Evolutionary conservation across 2,113 vertebrate genomes (phyloP).

Genomic region (cattle (Bos taurus)): DNA sequence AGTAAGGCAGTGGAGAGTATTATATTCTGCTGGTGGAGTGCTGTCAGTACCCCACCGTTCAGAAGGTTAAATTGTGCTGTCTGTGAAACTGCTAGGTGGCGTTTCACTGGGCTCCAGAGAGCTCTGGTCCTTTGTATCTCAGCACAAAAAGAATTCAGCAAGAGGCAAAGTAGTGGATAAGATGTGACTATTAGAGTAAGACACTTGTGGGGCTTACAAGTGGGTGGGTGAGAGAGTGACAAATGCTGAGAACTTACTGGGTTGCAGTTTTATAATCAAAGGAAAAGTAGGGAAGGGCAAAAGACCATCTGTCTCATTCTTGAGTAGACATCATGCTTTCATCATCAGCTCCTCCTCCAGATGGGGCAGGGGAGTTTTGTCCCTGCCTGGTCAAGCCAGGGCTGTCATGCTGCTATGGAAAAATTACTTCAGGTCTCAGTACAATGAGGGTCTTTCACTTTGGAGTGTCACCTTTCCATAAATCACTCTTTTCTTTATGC

Average conservation of each 20-base stretch:
- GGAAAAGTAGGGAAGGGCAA: neutral
- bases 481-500: neutral
- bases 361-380: neutral
- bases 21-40: neutral
- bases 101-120: neutral
- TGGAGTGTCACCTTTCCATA: neutral
- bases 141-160: neutral
- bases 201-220: neutral
- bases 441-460: neutral
- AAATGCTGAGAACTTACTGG: neutral
- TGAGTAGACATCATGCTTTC: neutral
- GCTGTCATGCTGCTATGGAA: neutral
- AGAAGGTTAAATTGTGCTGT: neutral
- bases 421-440: neutral
- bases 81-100: neutral
- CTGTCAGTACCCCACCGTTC: neutral
- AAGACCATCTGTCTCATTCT: neutral
- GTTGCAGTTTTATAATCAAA: neutral
- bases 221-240: neutral
- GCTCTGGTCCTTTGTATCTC: neutral
- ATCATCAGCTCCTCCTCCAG: neutral
- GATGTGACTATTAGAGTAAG: neutral
- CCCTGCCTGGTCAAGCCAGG: neutral
- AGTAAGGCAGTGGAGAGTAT: neutral
- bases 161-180: neutral